phyloP scores from a whole-genome alignment of 2,797 vertebrate species.

The Ispidina picta region DNA sequence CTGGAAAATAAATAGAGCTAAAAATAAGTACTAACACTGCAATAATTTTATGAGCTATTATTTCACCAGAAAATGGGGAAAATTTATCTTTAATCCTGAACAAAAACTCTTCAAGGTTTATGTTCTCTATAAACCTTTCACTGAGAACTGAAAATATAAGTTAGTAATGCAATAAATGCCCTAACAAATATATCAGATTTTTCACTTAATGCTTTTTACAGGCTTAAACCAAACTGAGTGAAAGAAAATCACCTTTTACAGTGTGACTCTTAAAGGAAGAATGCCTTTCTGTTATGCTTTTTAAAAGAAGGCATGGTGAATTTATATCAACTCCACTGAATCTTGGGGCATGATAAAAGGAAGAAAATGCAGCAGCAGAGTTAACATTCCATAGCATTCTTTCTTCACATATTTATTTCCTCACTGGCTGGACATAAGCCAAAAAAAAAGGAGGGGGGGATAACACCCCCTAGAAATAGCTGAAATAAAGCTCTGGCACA shows the following conservation, averaged over 20 bases:
- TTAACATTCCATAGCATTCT: conserved; percentile 82
- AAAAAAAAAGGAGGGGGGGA: background rate
- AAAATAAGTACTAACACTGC: conserved; percentile 67
- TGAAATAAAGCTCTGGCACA: conserved; percentile 41
- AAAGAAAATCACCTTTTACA: conserved; percentile 82
- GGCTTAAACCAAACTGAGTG: conserved; percentile 79
- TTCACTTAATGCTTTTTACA: conserved; percentile 84
- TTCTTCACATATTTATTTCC: conserved; percentile 83
- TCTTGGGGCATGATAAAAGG: conserved; percentile 79
- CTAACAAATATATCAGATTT: conserved; percentile 84
- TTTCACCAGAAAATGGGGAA: conserved; percentile 67
- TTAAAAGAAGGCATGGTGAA: conserved; percentile 79
- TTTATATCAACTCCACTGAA: conserved; percentile 79
- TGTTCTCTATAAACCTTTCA: conserved; percentile 78
- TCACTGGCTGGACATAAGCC: conserved; percentile 64
- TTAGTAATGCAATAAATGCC: conserved; percentile 79
- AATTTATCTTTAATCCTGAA: conserved; percentile 74
- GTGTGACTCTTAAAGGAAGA: conserved; percentile 78
- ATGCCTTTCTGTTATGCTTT: conserved; percentile 75
- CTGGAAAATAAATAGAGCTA: conserved; percentile 56
- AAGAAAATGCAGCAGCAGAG: conserved; percentile 68
- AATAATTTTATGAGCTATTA: conserved; percentile 69
- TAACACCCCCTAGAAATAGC: background rate
- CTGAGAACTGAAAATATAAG: conserved; percentile 79
- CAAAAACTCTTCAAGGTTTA: conserved; percentile 76